Conservation (phyloP, 1,140 invertebrate species). For the Drosophila kanapiae region DNA sequence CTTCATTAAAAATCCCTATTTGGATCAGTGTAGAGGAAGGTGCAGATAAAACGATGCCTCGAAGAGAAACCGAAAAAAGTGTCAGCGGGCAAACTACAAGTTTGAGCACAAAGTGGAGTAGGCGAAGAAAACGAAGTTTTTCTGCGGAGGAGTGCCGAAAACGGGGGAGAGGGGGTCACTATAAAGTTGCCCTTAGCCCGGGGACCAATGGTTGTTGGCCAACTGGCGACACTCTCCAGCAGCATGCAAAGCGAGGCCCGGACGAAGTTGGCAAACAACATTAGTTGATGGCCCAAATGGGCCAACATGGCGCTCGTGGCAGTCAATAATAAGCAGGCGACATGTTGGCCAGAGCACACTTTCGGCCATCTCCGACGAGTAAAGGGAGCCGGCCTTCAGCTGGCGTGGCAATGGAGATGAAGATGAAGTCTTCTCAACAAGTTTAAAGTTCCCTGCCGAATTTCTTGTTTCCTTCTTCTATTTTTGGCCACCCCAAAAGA, state of each 20-base stretch:
- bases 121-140: constrained; percentile 59
- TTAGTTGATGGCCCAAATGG: constrained; percentile 82
- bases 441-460: constrained; percentile 65
- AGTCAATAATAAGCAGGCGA: constrained; percentile 83
- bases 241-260: constrained; percentile 57
- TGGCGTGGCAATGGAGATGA: constrained; percentile 13
- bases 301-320: constrained; percentile 78
- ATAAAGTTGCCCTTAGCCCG: constrained; percentile 50
- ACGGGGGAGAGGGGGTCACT: constrained; percentile 7
- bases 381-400: constrained; percentile 1
- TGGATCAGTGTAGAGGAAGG: not conserved
- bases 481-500: not conserved
- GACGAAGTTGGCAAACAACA: constrained; percentile 79
- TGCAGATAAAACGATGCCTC: constrained; percentile 68
- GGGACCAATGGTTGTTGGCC: constrained; percentile 42
- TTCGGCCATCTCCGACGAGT: constrained; percentile 41
- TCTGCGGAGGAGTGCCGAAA: constrained; percentile 14
- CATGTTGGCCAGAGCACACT: constrained; percentile 78
- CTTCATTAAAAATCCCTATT: not conserved
- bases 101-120: constrained; percentile 32
- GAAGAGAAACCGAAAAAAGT: constrained; percentile 68
- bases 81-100: constrained; percentile 72
- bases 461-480: constrained; percentile 7
- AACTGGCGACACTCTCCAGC: constrained; percentile 57
- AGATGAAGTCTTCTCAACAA: constrained; percentile 67